Base-by-base conservation (phyloP, 2,888 invertebrate genomes). In the Isotomurus palustris region DNA sequence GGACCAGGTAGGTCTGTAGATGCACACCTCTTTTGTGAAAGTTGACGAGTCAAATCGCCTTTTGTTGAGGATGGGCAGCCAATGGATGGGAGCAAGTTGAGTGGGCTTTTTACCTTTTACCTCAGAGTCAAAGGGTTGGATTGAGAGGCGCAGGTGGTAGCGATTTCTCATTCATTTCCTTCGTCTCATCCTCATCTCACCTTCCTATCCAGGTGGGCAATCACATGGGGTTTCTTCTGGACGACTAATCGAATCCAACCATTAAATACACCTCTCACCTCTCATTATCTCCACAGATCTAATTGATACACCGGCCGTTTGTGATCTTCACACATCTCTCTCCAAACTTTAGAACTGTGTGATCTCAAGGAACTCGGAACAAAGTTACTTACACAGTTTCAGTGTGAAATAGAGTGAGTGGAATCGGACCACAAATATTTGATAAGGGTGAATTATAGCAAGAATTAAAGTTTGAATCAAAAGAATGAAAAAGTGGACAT, bases 121-220 rank as follows among this genome's bases (percentile, higher is more conserved):
- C 22, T 8, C 43, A 43, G 43, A 8, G 29, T n/a, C 49, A 5
- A 14, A 38, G 38, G 38, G 19, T 49, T 29, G 49, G 35, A 35
- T 35, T 49, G 29, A 35, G 49, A 49, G 49, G 49, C 49, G 49
- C 49, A 49, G 49, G 49, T 49, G 47, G 35, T 49, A 24, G 49
- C 35, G 28, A 21, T 32, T 24, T 17, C 19, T 38, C 38, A 17
- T 19, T 38, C 38, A 38, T 38, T 43, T 43, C 24, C 43, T 43
- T 43, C 21, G 24, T 43, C 21, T 22, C 24, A 19, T 24, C 24
- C 24, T 43, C 21, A 19, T 43, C 43, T 43, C 24, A 8, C 21
- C 43, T 43, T 24, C 21, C 24, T 24, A 22, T 10, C 22, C 40
- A 8, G 43, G 22, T 24, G 6, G 5, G 8, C 14, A 38, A 8